Percentiles rank a stretch among this genome's conserved stretches.
These are phyloP conservation scores for Aulostomus chinensis DNA, from an alignment of 2,797 vertebrate genomes.

Conservation along the genomic window DNA sequence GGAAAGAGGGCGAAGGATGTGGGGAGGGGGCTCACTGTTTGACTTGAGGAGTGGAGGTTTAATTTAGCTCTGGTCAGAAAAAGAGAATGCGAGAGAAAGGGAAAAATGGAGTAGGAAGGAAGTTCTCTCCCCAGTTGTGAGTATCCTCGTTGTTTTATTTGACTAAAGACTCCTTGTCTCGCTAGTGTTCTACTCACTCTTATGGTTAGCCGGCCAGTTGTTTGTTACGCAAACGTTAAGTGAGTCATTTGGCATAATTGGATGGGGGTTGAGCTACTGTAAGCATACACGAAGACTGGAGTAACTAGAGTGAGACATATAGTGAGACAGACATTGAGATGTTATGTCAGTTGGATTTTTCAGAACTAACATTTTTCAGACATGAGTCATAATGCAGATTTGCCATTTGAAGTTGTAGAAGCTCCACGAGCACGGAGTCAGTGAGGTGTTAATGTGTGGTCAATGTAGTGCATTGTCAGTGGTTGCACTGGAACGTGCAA, in stretches of 20 bases:
- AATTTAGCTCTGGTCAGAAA: constrained; percentile 78
- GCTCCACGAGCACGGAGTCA: constrained; percentile 12
- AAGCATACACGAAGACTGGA: constrained; percentile 44
- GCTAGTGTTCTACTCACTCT: constrained; percentile 23
- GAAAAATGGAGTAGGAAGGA: constrained; percentile 20
- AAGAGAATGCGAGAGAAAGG: constrained; percentile 16
- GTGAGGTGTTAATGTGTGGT: constrained; percentile 4
- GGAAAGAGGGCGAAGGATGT: constrained; percentile 76
- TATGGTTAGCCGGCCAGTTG: constrained; percentile 36
- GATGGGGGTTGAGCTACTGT: constrained; percentile 54
- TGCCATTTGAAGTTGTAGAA: constrained; percentile 5
- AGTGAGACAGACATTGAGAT: constrained; percentile 22
- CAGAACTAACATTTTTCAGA: constrained; percentile 4
- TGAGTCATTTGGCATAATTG: constrained; percentile 58
- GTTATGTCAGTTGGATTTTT: constrained; percentile 11
- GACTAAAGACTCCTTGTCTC: constrained; percentile 14
- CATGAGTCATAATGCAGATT: constrained; percentile 20
- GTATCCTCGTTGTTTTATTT: constrained; percentile 44
- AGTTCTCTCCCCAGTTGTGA: constrained; percentile 57
- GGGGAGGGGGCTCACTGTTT: constrained; percentile 72
- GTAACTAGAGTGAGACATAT: constrained; percentile 11
- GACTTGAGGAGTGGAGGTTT: constrained; percentile 80
- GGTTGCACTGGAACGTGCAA: constrained; percentile 4
- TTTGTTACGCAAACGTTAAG: constrained; percentile 56
- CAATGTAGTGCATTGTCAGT: neutral